phyloP scores from a whole-genome alignment of 2,888 invertebrate genomes.

The Urechis unicinctus region DNA sequence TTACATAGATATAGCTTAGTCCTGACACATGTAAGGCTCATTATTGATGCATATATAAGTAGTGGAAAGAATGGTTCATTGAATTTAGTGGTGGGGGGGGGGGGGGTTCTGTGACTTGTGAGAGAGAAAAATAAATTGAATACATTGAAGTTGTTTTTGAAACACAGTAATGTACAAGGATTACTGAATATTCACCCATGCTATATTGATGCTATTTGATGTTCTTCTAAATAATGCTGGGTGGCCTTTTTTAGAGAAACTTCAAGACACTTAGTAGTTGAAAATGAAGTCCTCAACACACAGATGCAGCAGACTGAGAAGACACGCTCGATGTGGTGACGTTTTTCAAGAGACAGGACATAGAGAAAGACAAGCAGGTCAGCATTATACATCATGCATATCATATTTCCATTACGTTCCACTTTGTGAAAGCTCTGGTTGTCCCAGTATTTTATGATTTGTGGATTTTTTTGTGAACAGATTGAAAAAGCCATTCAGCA shows the following conservation, averaged over 20 bases:
- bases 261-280: conserved; percentile 39
- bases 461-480: conserved; percentile 21
- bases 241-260: conserved; percentile 38
- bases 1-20: no score
- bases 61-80: no score
- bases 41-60: no score
- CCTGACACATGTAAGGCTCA: no score
- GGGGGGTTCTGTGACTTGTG: no score
- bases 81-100: no score
- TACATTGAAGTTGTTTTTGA: no score
- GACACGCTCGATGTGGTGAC: conserved; percentile 51
- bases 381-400: neutral
- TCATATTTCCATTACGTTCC: neutral
- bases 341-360: conserved; percentile 46
- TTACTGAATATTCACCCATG: no score
- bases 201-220: conserved; percentile 1
- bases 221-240: neutral
- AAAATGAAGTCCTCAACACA: conserved; percentile 45
- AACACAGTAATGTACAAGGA: no score
- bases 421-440: no score
- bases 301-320: conserved; percentile 45
- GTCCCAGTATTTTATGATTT: conserved; percentile 1
- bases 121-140: no score
- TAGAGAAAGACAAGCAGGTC: conserved; percentile 45
- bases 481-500: conserved; percentile 38